A percentile compares a stretch with the other conserved stretches of the same genome.
phyloP scores from a whole-genome alignment of 2,797 vertebrate species.

The Protosalanx chinensis region DNA sequence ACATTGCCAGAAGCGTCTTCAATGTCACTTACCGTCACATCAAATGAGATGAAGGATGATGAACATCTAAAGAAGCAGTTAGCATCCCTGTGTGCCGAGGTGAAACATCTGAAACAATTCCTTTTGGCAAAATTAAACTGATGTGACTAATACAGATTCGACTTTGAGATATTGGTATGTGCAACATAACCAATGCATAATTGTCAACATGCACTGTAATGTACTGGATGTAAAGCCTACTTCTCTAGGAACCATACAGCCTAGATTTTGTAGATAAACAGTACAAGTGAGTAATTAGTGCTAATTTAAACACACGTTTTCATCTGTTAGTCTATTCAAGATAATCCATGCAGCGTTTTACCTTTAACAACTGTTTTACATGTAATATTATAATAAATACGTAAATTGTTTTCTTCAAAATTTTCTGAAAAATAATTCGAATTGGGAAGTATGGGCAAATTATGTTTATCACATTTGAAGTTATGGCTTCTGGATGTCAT shows the following conservation, averaged over 20 bases:
- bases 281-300: too few species aligned
- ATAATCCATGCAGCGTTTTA: background rate
- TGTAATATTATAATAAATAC: background rate
- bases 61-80: constrained; percentile 19
- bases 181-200: too few species aligned
- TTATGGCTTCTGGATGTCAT: too few species aligned
- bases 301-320: too few species aligned
- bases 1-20: background rate
- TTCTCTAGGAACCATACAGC: background rate
- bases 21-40: background rate
- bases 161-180: background rate
- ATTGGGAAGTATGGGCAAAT: too few species aligned
- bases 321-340: too few species aligned
- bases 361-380: background rate
- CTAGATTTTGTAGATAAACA: background rate
- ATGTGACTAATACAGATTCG: background rate
- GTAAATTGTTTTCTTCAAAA: background rate
- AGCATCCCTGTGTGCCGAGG: constrained; percentile 27
- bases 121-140: constrained; percentile 19
- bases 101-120: constrained; percentile 22
- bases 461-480: too few species aligned
- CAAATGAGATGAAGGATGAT: background rate
- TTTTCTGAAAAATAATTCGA: background rate
- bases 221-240: background rate
- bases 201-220: too few species aligned